Evolutionary conservation across 2,113 vertebrate species (phyloP), one percentile per base, ranked within the genome.

Genomic region (Conger conger): DNA sequence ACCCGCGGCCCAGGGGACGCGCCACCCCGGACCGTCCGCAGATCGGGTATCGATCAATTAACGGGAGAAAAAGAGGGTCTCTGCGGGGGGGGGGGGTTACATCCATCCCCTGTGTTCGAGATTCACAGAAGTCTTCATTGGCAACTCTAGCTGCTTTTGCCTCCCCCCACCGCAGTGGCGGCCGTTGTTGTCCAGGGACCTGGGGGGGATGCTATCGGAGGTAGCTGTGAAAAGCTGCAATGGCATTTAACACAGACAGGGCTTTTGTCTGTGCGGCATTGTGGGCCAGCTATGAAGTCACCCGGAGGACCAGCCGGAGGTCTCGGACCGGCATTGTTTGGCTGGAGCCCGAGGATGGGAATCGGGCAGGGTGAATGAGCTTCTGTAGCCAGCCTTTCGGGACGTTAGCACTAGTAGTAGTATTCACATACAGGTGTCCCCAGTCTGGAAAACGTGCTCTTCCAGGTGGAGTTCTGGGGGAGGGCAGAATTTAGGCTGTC

Each of bases 11-110:
- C 93, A 87, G 91, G 86, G 90, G 94, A 94, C 91, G 88, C 88
- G 89, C 91, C 89, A 88, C 89, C 91, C 88, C 93, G 91, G 94
- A 95, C 94, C 90, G 82, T 90, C 89, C 89, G 87, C 83, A 91
- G 96, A 96, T 97, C 96, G 84, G 93, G 94, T 97, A 93, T 95
- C 96, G 91, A 95, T 96, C 94, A 94, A 95, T 96, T 96, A 95
- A 95, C 95, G 94, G 92, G 90, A 91, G 92, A 93, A 91, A 91
- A 94, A 94, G 92, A 92, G 89, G 68, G 89, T 89, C 85, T 86
- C 87, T 86, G 90, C 90, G 90, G 91, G 63, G 40, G 89, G 91
- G 89, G 7, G 9, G 54, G 33, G 11, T 33, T 30, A 11, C 11
- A 15, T 89, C 91, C 91, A 89, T 89, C 90, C 91, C 92, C 90